These are phyloP conservation scores for Drosophila falleni DNA, from an alignment of 2,888 invertebrate species.

Conservation along the genomic window DNA sequence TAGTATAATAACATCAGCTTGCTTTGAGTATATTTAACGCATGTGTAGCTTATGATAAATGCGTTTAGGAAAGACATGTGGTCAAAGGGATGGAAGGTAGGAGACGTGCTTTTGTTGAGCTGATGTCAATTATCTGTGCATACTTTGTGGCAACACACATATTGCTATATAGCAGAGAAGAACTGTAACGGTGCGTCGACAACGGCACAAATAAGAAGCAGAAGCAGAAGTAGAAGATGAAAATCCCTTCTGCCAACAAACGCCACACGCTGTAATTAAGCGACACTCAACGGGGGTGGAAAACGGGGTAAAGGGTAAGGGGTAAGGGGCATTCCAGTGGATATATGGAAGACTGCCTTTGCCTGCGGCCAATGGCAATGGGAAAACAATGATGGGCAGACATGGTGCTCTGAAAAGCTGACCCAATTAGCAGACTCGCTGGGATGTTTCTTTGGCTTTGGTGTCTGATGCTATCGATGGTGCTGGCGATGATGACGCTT, in stretches of 20 bases:
- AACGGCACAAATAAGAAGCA: slow-evolving; percentile 63
- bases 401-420: slow-evolving; percentile 55
- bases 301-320: background rate
- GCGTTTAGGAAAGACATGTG: background rate
- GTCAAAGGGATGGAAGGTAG: background rate
- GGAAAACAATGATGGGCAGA: slow-evolving; percentile 66
- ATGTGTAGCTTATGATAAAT: slow-evolving; percentile 45
- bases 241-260: slow-evolving; percentile 79
- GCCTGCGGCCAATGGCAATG: slow-evolving; percentile 66
- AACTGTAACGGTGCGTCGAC: slow-evolving; percentile 46
- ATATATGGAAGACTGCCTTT: slow-evolving; percentile 14
- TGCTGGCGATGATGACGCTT: slow-evolving; percentile 52
- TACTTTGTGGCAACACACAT: slow-evolving; percentile 48
- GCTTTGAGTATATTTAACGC: slow-evolving; percentile 33
- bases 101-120: slow-evolving; percentile 22
- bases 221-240: slow-evolving; percentile 57
- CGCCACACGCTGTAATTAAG: slow-evolving; percentile 75
- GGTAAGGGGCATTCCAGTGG: slow-evolving; percentile 17
- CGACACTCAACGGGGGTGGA: slow-evolving; percentile 65
- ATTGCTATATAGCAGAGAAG: slow-evolving; percentile 39
- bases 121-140: slow-evolving; percentile 73
- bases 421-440: slow-evolving; percentile 68
- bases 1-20: background rate
- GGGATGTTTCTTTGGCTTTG: slow-evolving; percentile 44
- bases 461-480: slow-evolving; percentile 41